Conservation (phyloP, 2,797 vertebrate species). For the Podargus strigoides region DNA sequence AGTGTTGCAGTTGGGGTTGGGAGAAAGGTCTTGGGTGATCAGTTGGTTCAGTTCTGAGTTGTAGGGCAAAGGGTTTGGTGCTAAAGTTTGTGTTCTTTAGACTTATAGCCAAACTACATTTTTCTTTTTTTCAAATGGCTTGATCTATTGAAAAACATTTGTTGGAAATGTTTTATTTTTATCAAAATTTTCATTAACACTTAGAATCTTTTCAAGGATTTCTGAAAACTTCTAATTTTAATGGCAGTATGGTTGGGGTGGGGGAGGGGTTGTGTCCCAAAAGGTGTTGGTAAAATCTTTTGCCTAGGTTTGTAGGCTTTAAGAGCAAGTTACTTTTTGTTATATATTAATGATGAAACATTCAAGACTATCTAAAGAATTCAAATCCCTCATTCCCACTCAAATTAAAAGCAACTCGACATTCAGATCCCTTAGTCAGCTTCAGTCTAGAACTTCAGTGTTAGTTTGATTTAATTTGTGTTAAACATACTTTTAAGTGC, state of each 20-base stretch:
- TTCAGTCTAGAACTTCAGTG: neutral
- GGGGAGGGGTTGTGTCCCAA: neutral
- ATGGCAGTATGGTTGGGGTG: neutral
- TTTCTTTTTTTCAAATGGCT: neutral
- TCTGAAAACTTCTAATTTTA: neutral
- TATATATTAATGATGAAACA: neutral
- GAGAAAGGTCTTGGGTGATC: neutral
- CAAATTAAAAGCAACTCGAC: neutral
- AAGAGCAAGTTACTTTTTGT: neutral
- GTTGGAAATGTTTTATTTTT: neutral
- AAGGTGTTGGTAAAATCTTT: neutral
- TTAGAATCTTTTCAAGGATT: neutral
- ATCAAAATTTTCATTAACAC: neutral
- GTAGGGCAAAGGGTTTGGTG: neutral
- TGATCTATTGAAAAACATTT: neutral
- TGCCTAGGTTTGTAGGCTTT: neutral
- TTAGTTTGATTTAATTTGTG: constrained; percentile 3
- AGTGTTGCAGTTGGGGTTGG: neutral
- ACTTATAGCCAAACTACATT: neutral
- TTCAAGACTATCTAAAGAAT: neutral
- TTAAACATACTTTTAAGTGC: neutral
- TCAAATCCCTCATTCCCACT: neutral
- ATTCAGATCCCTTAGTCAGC: neutral
- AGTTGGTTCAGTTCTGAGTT: neutral
- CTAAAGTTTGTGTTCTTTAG: neutral